Evolutionary conservation across 2,797 vertebrate species (phyloP).

Genomic region (Spea hammondii): DNA sequence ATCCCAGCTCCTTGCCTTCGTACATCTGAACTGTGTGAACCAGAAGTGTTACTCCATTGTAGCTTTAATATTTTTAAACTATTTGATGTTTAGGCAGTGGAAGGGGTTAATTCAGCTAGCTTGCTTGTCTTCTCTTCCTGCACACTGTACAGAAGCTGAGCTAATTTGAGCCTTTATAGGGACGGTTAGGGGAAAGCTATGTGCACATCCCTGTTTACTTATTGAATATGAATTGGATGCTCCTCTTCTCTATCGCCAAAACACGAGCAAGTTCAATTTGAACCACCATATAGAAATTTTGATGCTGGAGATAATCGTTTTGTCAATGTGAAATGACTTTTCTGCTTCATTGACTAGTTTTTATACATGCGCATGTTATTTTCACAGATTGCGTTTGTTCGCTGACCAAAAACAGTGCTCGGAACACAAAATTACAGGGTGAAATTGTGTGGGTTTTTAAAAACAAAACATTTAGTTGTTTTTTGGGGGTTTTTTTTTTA

Average conservation of each 20-base stretch:
- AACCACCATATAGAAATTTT: conserved; percentile 40
- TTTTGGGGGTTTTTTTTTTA: conserved; percentile 56
- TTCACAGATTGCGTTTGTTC: conserved; percentile 64
- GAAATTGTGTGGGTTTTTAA: conserved; percentile 48
- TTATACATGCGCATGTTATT: conserved; percentile 55
- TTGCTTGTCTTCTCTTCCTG: neutral
- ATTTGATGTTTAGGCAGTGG: too few species aligned
- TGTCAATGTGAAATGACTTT: conserved; percentile 62
- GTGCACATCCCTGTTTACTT: conserved; percentile 34
- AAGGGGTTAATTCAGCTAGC: conserved; percentile 17
- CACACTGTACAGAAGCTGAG: neutral
- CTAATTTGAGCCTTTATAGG: conserved; percentile 21
- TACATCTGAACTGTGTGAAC: neutral
- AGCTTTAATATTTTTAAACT: too few species aligned
- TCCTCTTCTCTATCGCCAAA: conserved; percentile 27
- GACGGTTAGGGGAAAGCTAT: conserved; percentile 15
- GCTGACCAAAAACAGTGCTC: conserved; percentile 64
- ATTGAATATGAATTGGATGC: conserved; percentile 25
- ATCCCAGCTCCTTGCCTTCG: conserved; percentile 43
- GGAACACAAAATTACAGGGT: conserved; percentile 59
- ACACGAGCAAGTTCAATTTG: conserved; percentile 35
- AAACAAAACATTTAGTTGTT: too few species aligned
- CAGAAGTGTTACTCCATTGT: too few species aligned
- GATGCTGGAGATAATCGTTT: conserved; percentile 59
- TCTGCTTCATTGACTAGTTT: conserved; percentile 60